These are phyloP conservation scores for Astur gentilis DNA, from an alignment of 2,113 vertebrate genomes.

Conservation along the genomic window DNA sequence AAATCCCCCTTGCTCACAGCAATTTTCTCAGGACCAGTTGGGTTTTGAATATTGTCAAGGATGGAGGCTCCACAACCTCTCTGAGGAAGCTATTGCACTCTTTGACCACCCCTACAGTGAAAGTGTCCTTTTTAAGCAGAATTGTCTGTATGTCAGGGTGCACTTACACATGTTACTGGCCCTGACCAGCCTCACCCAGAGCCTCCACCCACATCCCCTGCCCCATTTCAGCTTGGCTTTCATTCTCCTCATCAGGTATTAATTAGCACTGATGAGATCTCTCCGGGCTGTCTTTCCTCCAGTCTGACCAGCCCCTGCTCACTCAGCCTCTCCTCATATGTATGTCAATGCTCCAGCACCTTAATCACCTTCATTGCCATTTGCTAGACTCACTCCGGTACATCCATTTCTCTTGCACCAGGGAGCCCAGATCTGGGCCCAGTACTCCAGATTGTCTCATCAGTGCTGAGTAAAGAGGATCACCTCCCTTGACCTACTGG, in stretches of 20 bases:
- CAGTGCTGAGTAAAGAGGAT: not conserved
- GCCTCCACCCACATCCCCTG: not conserved
- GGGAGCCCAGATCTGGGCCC: too few species aligned
- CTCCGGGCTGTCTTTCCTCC: not conserved
- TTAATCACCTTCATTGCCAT: too few species aligned
- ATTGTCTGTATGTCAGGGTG: not conserved
- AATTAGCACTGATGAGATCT: not conserved
- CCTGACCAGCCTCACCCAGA: not conserved
- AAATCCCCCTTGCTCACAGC: not conserved
- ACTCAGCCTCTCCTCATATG: too few species aligned
- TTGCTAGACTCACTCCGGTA: too few species aligned
- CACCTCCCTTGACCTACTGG: not conserved
- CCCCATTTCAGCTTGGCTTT: not conserved
- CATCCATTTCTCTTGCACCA: too few species aligned
- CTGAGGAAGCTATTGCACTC: not conserved
- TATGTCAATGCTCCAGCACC: too few species aligned
- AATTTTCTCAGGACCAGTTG: not conserved
- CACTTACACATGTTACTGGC: not conserved
- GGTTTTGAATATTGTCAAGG: not conserved
- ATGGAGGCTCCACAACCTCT: rapidly evolving
- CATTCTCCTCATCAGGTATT: not conserved
- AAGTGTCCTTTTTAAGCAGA: not conserved
- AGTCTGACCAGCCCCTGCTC: not conserved
- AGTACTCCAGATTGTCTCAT: not conserved
- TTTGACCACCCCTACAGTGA: not conserved